Conservation (phyloP, 2,113 vertebrate genomes). For the Apteryx owenii region DNA sequence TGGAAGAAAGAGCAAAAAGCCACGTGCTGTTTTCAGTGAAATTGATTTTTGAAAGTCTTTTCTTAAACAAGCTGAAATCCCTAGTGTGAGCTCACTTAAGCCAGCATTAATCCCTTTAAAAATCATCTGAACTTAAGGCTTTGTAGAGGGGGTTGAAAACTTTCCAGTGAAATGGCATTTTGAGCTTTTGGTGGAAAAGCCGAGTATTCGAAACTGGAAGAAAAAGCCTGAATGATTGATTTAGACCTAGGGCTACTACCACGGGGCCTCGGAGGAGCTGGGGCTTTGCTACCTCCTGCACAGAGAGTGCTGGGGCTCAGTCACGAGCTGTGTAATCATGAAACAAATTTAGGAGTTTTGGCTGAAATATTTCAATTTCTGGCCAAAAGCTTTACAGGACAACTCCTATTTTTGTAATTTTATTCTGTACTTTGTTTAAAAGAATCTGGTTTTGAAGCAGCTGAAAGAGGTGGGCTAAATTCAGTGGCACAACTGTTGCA, state of each 20-base stretch:
- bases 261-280: neutral
- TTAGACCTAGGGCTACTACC: neutral
- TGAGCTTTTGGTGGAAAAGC: neutral
- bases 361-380: neutral
- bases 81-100: slow-evolving; percentile 12
- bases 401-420: neutral
- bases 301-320: neutral
- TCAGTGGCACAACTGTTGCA: neutral
- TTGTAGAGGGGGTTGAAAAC: neutral
- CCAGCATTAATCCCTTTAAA: slow-evolving; percentile 10
- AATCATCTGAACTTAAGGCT: neutral
- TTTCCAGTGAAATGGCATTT: neutral
- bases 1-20: neutral
- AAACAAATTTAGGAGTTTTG: neutral
- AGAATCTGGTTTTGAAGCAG: neutral
- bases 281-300: neutral
- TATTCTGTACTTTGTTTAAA: neutral
- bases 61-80: slow-evolving; percentile 18
- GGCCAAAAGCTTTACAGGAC: neutral
- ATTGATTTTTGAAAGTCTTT: slow-evolving; percentile 16
- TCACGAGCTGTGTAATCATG: neutral
- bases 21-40: neutral
- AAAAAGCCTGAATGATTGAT: neutral
- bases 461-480: neutral
- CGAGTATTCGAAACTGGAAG: neutral